phyloP scores from a whole-genome alignment of 1,140 invertebrate genomes.

The Drosophila orena region DNA sequence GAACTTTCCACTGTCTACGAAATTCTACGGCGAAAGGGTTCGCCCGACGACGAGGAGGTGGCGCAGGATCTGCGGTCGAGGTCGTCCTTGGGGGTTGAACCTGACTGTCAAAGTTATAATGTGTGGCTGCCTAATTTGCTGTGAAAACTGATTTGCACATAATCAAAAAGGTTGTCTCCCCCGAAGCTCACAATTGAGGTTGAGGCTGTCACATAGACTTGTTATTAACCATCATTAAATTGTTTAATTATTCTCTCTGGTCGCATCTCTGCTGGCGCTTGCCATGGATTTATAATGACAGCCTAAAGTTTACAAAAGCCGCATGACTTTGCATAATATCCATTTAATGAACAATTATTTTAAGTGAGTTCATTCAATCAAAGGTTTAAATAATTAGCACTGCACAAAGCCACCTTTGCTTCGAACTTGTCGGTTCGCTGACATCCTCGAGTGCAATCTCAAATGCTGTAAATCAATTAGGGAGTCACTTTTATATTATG shows the following conservation, averaged over 20 bases:
- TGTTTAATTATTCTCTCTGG: conserved; percentile 48
- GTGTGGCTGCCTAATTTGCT: conserved; percentile 80
- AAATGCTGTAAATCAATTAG: not conserved
- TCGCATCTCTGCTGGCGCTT: not conserved
- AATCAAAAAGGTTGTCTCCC: conserved; percentile 49
- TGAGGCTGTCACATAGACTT: conserved; percentile 30
- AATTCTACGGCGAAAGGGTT: not conserved
- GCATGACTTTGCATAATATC: conserved; percentile 41
- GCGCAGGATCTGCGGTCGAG: conserved; percentile 18
- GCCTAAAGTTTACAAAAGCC: conserved; percentile 16
- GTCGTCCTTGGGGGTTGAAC: conserved; percentile 21
- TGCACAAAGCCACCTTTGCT: not conserved
- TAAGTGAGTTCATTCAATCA: conserved; percentile 33
- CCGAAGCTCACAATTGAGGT: conserved; percentile 17
- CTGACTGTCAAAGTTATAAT: conserved; percentile 71
- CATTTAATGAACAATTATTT: conserved; percentile 41
- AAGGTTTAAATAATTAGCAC: conserved; percentile 26
- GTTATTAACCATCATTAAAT: conserved; percentile 54
- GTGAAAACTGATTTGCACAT: conserved; percentile 79
- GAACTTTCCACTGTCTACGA: conserved; percentile 52
- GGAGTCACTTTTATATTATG: not conserved
- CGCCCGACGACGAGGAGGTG: not conserved
- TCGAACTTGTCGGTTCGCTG: not conserved
- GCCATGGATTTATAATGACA: conserved; percentile 40
- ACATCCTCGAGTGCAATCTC: not conserved